Evolutionary conservation across 2,888 invertebrate species (phyloP).

Genomic region (Torymus auratus): DNA sequence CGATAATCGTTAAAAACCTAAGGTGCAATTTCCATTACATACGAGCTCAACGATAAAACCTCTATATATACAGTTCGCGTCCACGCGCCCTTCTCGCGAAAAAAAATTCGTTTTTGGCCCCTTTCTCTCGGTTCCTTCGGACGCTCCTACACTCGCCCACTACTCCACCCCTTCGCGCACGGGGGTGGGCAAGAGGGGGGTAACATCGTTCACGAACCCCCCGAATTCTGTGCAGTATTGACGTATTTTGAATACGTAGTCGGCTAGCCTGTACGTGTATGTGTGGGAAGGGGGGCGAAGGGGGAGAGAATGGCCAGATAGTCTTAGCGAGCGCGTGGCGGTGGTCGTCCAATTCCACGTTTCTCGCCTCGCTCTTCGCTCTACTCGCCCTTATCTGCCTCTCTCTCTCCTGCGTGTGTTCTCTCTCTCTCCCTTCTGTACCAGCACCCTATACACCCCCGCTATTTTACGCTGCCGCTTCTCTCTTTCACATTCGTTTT

Average conservation of each 20-base stretch:
- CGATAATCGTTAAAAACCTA: too few relatives aligned
- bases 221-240: constrained; percentile 52
- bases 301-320: constrained; percentile 26
- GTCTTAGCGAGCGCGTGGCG: constrained; percentile 6
- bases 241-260: constrained; percentile 55
- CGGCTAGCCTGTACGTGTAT: background rate
- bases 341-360: constrained; percentile 39
- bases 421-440: too few relatives aligned
- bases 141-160: background rate
- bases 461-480: constrained; percentile 38
- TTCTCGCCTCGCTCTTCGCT: constrained; percentile 14
- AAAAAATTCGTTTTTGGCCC: constrained; percentile 34
- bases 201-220: background rate
- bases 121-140: constrained; percentile 28
- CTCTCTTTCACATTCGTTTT: constrained; percentile 55
- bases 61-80: background rate
- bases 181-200: too few relatives aligned
- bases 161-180: too few relatives aligned
- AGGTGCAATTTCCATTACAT: too few relatives aligned
- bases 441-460: constrained; percentile 1
- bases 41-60: too few relatives aligned
- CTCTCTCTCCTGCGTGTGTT: too few relatives aligned
- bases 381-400: constrained; percentile 35
- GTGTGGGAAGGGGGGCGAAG: background rate
- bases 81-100: background rate